phyloP scores from a whole-genome alignment of 2,888 invertebrate species.

The Leistus spinibarbis region DNA sequence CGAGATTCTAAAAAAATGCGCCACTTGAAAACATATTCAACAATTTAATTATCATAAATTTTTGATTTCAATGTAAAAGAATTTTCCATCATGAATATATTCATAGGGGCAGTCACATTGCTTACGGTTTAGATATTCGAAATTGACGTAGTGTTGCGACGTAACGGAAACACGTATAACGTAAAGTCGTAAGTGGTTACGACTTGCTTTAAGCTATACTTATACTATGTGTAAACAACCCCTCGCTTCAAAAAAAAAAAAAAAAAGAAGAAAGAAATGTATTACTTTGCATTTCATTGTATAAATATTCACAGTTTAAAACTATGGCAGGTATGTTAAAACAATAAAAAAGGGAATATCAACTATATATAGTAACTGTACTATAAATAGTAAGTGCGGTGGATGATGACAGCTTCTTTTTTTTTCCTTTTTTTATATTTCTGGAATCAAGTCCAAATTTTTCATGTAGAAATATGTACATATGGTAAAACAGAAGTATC shows the following conservation, averaged over 20 bases:
- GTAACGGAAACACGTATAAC: not conserved
- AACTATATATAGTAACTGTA: not conserved
- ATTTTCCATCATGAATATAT: slow-evolving; percentile 36
- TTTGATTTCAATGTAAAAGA: slow-evolving; percentile 39
- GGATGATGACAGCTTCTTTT: not conserved
- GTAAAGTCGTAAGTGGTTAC: slow-evolving; percentile 1
- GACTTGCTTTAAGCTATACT: not conserved
- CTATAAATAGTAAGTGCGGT: no score
- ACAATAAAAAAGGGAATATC: not conserved
- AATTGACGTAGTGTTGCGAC: not conserved
- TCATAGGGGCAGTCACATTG: slow-evolving; percentile 13
- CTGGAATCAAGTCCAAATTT: slow-evolving; percentile 27
- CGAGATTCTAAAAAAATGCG: slow-evolving; percentile 31
- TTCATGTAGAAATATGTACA: slow-evolving; percentile 38
- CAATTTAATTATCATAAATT: slow-evolving; percentile 39
- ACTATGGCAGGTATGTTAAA: not conserved
- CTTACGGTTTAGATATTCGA: not conserved
- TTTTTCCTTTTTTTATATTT: slow-evolving; percentile 10
- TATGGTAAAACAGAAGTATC: slow-evolving; percentile 37
- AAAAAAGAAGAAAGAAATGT: no score
- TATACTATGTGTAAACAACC: not conserved
- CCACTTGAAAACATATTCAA: slow-evolving; percentile 36
- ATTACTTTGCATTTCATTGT: not conserved
- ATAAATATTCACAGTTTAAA: not conserved
- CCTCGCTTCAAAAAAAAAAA: not conserved